Base-by-base conservation (phyloP, 2,113 vertebrate species). In the Craseonycteris thonglongyai region DNA sequence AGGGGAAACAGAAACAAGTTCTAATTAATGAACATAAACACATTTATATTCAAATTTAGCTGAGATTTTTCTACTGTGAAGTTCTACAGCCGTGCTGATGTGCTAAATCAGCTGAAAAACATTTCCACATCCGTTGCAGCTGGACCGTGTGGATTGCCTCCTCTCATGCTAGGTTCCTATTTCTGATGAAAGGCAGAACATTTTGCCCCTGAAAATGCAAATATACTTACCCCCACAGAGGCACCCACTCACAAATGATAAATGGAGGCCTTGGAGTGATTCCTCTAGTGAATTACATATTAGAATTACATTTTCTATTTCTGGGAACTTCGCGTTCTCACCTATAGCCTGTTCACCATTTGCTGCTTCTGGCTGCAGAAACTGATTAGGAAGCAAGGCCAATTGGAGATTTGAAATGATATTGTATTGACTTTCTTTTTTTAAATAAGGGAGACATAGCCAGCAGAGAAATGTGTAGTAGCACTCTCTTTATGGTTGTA, bases 231-330 rank as follows among this genome's bases (percentile, higher is more conserved):
- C 33, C n/a, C 49, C 7, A 58, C 19, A 35, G 79, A 96, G 83
- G n/a, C 10, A 10, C 30, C 75, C 51, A 28, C 58, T 89, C 83
- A 90, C 69, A 82, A 83, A 90, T 96, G 95, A 97, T 93, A 92
- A 96, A 96, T 84, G 66, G 89, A 94, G 45, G 63, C 94, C 87
- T 94, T 94, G 88, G 94, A 96, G 88, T 94, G 75, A 75, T 95
- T 88, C 47, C 93, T 96, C 74, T 76, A 49, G 87, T 74, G 92
- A 96, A 92, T 97, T 93, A 68, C 87, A 45, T 90, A 88, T 95
- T 88, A 85, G 95, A 97, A 96, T 95, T 93, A 93, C 66, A 74
- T 33, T 90, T 95, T 84, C 94, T 93, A 85, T 96, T 96, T 94
- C 83, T 72, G 92, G 80, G 49, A 84, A 88, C 56, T 90, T 88